Evolutionary conservation across 2,797 vertebrate species (phyloP), one percentile per base, ranked within the genome.

Genomic region (Lindbergichthys nudifrons): DNA sequence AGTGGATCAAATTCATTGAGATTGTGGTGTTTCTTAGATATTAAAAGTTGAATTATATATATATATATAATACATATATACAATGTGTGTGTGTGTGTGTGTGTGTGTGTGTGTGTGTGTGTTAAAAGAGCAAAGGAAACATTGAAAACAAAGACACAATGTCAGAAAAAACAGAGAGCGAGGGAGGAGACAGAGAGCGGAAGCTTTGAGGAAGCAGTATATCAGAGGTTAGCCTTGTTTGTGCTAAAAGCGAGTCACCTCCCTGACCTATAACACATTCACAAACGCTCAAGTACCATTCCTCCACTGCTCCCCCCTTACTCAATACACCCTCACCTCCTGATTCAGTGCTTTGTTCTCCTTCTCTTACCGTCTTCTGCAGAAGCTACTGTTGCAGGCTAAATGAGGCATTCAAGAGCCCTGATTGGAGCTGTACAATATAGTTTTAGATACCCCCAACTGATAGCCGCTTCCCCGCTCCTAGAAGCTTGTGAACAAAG

Each of bases 241-340:
- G 94, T 95, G 91, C 93, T 93, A 92, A 92, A 93, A 84, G 75
- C 89, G 87, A 93, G 85, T 93, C 88, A 92, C 91, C 93, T 91
- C 87, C 68, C 86, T 96, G 95, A 96, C 95, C 95, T 95, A 91
- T 95, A 92, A 93, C 95, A 96, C 94, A 89, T 95, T 95, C 89
- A 92, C 91, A 95, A 94, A 90, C 88, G 92, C 91, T 93, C 87
- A 90, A 92, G 90, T 80, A 83, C 80, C 57, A 61, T 70, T 78
- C 41, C 71, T 72, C 23, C 60, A 64, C n/a, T 36, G n/a, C 15
- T 3, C 59, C 23, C 48, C 48, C 50, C 46, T 9, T 36, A 36
- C 71, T 83, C 89, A 45, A 51, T 50, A 77, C 72, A 85, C 60
- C 70, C 77, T 83, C 75, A 74, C 73, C 81, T 83, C 62, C 43